Conservation (phyloP, 2,888 invertebrate genomes). For the Eurytoma adleriae region DNA sequence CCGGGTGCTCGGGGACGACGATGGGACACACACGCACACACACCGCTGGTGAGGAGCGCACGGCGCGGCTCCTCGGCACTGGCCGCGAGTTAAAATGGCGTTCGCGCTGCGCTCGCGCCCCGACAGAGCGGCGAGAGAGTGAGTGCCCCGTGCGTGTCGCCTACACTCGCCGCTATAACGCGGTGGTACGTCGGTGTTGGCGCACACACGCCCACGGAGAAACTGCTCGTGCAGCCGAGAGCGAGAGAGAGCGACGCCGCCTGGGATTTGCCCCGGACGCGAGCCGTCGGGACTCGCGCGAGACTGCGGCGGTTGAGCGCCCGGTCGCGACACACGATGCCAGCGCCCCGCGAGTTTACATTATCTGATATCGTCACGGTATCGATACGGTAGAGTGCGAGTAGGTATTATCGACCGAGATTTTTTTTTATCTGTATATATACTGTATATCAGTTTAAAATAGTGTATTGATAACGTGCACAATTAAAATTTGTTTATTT, state of each 20-base stretch:
- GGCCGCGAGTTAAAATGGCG: slow-evolving; percentile 55
- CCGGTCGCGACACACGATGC: not conserved
- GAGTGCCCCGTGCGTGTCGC: not conserved
- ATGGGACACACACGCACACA: slow-evolving; percentile 12
- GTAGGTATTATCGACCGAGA: not conserved
- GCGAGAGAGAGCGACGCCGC: not conserved
- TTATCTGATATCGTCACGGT: too few species aligned
- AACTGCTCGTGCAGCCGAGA: not conserved
- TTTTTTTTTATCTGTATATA: too few species aligned
- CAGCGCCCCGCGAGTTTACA: not conserved
- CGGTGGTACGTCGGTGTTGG: not conserved
- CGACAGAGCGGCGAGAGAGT: slow-evolving; percentile 2
- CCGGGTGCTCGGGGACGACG: not conserved
- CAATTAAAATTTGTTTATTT: too few species aligned
- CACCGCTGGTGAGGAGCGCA: not conserved
- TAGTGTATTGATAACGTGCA: too few species aligned
- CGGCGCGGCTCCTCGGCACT: slow-evolving; percentile 10
- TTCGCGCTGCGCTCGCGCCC: slow-evolving; percentile 36
- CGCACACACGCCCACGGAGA: not conserved
- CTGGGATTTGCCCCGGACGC: not conserved
- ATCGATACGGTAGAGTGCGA: not conserved
- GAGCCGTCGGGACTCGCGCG: not conserved
- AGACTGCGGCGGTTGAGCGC: not conserved
- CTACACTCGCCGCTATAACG: not conserved
- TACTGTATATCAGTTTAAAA: too few species aligned